Evolutionary conservation across 1,140 invertebrate species (phyloP).

Genomic region (Cotesia chilonis): DNA sequence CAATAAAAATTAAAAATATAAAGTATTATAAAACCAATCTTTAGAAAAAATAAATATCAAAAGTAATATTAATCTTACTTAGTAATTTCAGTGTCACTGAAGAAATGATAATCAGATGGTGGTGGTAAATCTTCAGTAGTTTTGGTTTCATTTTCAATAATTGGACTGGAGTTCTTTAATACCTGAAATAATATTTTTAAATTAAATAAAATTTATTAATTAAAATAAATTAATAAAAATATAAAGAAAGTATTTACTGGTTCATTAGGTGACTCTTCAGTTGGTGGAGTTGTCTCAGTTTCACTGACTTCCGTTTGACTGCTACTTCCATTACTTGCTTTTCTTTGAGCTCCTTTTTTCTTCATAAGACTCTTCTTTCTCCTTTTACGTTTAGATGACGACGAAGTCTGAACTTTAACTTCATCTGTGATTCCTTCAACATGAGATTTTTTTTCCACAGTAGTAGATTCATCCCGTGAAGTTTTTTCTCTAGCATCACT

Average conservation of each 20-base stretch:
- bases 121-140: conserved; percentile 43
- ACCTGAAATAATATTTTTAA: conserved; percentile 40
- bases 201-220: background rate
- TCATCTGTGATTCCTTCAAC: conserved; percentile 57
- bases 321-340: conserved; percentile 67
- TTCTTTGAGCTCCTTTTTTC: conserved; percentile 78
- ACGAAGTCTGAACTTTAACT: conserved; percentile 44
- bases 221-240: too few relatives aligned
- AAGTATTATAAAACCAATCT: too few relatives aligned
- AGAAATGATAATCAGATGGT: conserved; percentile 83
- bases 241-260: conserved; percentile 44
- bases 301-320: conserved; percentile 60
- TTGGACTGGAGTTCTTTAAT: conserved; percentile 51
- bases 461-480: conserved; percentile 51
- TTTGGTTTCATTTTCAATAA: conserved; percentile 47
- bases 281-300: conserved; percentile 39
- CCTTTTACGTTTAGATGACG: conserved; percentile 75
- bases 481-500: conserved; percentile 50
- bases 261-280: conserved; percentile 48
- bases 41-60: too few relatives aligned
- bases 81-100: conserved; percentile 89
- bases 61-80: conserved; percentile 66
- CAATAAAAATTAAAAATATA: too few relatives aligned
- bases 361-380: conserved; percentile 81
- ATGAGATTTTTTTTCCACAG: conserved; percentile 50